Evolutionary conservation across 2,888 invertebrate genomes (phyloP), one percentile per base, ranked within the genome.

Genomic region (Erebia palarica): DNA sequence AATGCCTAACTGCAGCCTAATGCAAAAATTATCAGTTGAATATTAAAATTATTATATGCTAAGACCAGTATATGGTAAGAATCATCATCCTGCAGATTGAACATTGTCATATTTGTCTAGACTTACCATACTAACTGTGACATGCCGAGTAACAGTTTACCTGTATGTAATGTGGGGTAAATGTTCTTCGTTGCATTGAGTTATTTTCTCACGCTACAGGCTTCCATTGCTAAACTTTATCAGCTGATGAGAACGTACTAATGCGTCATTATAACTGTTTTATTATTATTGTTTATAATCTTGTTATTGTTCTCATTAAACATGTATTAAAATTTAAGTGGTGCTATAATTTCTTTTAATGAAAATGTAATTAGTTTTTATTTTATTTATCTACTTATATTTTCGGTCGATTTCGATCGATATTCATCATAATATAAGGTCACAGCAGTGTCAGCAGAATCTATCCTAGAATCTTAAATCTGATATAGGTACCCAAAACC

Each of bases 141-240:
- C 69, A 67, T 21, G 47, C 13, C 49, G 36, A 64, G 70, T 69
- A 63, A 72, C 60, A 49, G 64, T 70, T 60, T 67, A 70, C 42
- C 69, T 65, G 51, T 27, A 51, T 65, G 44, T 47, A 61, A 69
- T 59, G 67, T 69, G 58, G 58, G 16, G 66, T 70, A 70, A 61
- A 44, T 57, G 69, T 69, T 60, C 69, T 69, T 72, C 61, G 16
- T 65, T 59, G 63, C 58, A 57, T 64, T 51, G 27, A 70, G 64
- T 59, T 65, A 68, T 65, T 70, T 73, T 70, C 73, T 68, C 73
- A 70, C 73, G 73, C 14, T 65, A 36, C 59, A 27, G 65, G 64
- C 44, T 55, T 47, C 42, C 10, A 18, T 70, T 73, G 49, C 73
- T 68, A 70, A 73, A 72, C 27, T 16, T 47, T 55, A 53, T n/a